Conservation (phyloP, 2,113 vertebrate genomes). For the Anarhynchus alexandrinus region DNA sequence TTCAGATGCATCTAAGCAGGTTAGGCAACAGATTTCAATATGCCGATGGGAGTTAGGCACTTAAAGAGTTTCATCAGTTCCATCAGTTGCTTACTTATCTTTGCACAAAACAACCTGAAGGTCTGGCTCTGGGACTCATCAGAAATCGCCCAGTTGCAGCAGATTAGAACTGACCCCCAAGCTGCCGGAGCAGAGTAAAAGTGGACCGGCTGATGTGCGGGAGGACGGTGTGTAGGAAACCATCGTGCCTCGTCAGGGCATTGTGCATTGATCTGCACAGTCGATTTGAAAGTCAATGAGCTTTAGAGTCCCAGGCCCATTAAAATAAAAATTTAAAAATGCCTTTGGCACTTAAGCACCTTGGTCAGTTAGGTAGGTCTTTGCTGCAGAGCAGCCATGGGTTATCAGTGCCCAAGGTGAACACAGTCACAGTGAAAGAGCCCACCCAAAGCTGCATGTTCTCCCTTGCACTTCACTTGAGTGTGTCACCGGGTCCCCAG, state of each 20-base stretch:
- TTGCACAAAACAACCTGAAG: background rate
- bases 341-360: slow-evolving; percentile 16
- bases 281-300: slow-evolving; percentile 49
- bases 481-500: background rate
- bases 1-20: background rate
- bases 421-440: background rate
- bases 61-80: background rate
- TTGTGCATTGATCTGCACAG: slow-evolving; percentile 24
- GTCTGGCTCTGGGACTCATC: background rate
- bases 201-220: background rate
- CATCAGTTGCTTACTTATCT: background rate
- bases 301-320: background rate
- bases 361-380: background rate
- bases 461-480: background rate
- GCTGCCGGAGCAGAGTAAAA: background rate
- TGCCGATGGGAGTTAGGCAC: background rate
- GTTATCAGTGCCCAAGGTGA: background rate
- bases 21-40: background rate
- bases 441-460: background rate
- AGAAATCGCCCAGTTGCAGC: background rate
- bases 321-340: slow-evolving; percentile 15
- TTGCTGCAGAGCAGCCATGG: background rate
- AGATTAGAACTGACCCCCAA: background rate
- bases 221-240: background rate
- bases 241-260: slow-evolving; percentile 7